Conservation (phyloP, 2,797 vertebrate species). For the Sebastes diaconus region DNA sequence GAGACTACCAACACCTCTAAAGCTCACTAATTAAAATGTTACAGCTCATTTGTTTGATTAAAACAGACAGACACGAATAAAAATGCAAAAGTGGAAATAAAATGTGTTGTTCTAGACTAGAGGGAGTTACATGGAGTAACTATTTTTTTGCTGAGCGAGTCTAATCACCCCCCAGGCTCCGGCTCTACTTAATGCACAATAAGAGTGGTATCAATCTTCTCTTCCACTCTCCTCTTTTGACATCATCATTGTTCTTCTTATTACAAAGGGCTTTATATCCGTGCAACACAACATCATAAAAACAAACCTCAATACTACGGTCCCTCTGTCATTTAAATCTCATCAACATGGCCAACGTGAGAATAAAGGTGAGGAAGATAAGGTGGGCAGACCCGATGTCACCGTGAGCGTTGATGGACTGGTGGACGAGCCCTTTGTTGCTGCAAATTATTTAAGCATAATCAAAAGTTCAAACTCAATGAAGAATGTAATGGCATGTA, state of each 20-base stretch:
- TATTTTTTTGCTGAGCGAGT: background rate
- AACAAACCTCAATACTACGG: background rate
- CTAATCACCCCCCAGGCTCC: background rate
- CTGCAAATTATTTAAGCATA: constrained; percentile 60
- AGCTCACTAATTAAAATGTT: background rate
- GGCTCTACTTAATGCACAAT: background rate
- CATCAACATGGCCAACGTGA: background rate
- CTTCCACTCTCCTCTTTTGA: background rate
- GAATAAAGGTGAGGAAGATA: background rate
- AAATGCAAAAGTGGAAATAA: background rate
- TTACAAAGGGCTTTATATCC: background rate
- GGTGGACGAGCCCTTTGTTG: constrained; percentile 38
- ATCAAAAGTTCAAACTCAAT: constrained; percentile 68
- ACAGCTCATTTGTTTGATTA: background rate
- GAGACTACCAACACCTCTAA: background rate
- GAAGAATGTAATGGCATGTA: constrained; percentile 72
- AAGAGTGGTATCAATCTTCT: background rate
- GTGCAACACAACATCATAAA: background rate
- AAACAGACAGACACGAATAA: background rate
- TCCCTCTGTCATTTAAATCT: background rate
- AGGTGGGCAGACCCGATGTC: background rate
- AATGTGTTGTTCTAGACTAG: background rate
- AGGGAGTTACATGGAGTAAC: background rate
- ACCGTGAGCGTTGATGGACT: constrained; percentile 35
- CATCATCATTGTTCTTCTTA: background rate